Conservation (phyloP, 2,888 invertebrate genomes). For the Uloborus plumipes region DNA sequence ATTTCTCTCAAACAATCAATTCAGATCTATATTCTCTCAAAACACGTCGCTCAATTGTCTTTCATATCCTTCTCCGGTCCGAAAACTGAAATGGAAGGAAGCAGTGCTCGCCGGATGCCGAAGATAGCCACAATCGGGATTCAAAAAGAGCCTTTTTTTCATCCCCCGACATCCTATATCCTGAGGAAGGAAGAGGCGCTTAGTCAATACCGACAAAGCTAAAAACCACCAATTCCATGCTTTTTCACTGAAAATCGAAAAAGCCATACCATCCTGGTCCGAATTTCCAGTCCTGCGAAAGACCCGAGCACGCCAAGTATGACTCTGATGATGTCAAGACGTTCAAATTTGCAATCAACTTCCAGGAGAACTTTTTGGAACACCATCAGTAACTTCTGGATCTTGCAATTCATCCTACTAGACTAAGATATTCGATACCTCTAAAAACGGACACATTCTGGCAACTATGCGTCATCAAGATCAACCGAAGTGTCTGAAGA, state of each 20-base stretch:
- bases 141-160: slow-evolving; percentile 32
- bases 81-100: slow-evolving; percentile 54
- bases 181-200: slow-evolving; percentile 62
- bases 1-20: slow-evolving; percentile 17
- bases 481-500: no score
- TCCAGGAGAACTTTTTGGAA: no score
- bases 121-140: slow-evolving; percentile 34
- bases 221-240: slow-evolving; percentile 52
- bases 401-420: no score
- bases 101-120: slow-evolving; percentile 33
- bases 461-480: no score
- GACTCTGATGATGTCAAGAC: no score
- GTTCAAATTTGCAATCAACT: no score
- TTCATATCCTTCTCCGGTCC: slow-evolving; percentile 51
- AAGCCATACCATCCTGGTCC: slow-evolving; percentile 38
- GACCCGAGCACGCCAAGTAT: no score
- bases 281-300: slow-evolving; percentile 25
- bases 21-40: slow-evolving; percentile 30
- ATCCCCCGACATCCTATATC: slow-evolving; percentile 43
- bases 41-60: slow-evolving; percentile 59
- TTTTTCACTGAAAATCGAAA: slow-evolving; percentile 46
- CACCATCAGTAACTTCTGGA: no score
- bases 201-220: slow-evolving; percentile 64
- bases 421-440: no score
- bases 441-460: no score